phyloP scores from a whole-genome alignment of 2,797 vertebrate genomes.

The Phoeniculus purpureus region DNA sequence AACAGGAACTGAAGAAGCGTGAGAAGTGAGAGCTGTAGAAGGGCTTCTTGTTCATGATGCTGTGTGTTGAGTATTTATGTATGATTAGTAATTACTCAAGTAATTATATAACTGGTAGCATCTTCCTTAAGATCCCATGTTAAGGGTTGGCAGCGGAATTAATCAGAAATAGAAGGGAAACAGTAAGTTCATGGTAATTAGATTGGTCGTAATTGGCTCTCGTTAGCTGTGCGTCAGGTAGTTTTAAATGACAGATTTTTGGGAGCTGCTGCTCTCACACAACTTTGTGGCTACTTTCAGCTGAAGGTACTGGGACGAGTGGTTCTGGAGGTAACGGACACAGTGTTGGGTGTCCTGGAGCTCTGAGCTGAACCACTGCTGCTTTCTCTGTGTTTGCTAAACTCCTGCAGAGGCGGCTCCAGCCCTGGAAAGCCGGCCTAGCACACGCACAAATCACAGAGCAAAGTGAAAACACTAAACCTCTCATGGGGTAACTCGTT shows the following conservation, averaged over 20 bases:
- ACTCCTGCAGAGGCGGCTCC: rapidly evolving
- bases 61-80: background rate
- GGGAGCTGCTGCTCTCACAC: background rate
- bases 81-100: background rate
- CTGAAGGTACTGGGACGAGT: rapidly evolving
- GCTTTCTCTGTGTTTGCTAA: background rate
- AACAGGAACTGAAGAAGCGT: background rate
- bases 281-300: background rate
- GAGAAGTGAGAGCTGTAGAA: background rate
- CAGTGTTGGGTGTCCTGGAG: background rate
- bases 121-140: background rate
- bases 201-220: background rate
- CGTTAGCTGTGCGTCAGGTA: background rate
- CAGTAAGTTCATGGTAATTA: background rate
- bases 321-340: rapidly evolving
- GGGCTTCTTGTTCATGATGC: background rate
- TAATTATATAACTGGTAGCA: background rate
- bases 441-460: background rate
- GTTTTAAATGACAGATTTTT: background rate
- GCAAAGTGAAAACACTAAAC: background rate
- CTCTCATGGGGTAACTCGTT: background rate
- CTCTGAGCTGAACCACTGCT: background rate
- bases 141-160: background rate
- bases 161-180: background rate
- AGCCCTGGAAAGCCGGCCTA: background rate